Evolutionary conservation across 1,140 invertebrate species (phyloP), one percentile per base, ranked within the genome.

Genomic region (Oreohelix idahoensis): DNA sequence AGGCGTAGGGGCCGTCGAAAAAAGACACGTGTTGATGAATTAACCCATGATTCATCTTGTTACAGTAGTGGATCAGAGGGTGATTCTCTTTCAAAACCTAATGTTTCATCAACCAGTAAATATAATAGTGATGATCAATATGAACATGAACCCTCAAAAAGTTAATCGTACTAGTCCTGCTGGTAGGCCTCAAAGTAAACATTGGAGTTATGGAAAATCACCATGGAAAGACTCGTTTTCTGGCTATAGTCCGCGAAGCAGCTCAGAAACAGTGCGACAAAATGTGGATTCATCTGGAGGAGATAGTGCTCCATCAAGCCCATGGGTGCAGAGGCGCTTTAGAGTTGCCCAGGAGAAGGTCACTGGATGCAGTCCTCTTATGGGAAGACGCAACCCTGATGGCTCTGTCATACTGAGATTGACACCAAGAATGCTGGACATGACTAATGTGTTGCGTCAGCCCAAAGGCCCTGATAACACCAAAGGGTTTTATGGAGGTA

Each of bases 401-500:
- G 86, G 85, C 38, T 78, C 85, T 71, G 32, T 83, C 58, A 75
- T 85, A 35, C 70, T 74, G 42, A 84, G 84, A 35, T 66, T 69
- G 2, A 66, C 79, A 42, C 86, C 86, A 5, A 85, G 80, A 51
- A 86, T 91, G 86, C 83, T 87, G 58, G 89, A 91, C 77, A 87
- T 89, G 29, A 95, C 95, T 73, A 95, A 95, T 85, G 94, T 96
- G 26, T 93, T 96, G n/a, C 94, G 97, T 51, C 93, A 96, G 91
- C 97, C 96, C 0, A 94, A 95, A 81, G 96, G 96, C 13, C 97
- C 97, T 5, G 96, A 97, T 92, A 96, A 96, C 36, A 96, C 96
- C 38, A 94, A 94, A 75, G 97, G 97, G 42, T 97, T 97, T 84
- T 89, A 90, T 84, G 86, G 87, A 76, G 86, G 87, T 35, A 74